Base-by-base conservation (phyloP, 1,140 invertebrate species). In the Mycetomoellerius zeteki region DNA sequence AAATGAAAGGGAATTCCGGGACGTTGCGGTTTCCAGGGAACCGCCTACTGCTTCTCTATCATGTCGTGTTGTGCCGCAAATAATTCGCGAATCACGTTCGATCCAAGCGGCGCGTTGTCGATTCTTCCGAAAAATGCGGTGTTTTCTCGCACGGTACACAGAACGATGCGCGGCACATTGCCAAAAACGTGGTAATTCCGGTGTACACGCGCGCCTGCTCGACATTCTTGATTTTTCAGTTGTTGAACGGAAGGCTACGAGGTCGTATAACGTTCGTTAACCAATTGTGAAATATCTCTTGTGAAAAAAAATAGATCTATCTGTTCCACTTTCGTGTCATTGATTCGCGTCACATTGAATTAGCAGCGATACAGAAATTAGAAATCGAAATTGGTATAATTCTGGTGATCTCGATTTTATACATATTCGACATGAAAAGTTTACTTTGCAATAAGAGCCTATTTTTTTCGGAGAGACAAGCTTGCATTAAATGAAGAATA, bases 111-210 rank as follows among this genome's bases (percentile, higher is more conserved):
- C 37, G 24, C 21, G 14, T 27, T 56, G 88, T 89, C 56, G 62
- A 73, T 85, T 87, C 54, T 85, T 71, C 50, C 24, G 47, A 7
- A 58, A 82, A 64, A 82, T 82, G 64, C 71, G 24, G 81, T 52
- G 69, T 73, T 88, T 43, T 24, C 30, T 43, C 43, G 24, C 47
- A 77, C 69, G 27, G 8, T 16, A 54, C 21, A 37, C 8, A 14
- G 30, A 8, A 19, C 21, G 84, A 73, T 91, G 91, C 91, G 91
- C 90, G 89, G 88, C 85, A n/a, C 10, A 10, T 64, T 93, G 91
- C 92, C 92, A 93, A 86, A 88, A 92, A 88, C 75, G 76, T 90
- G 78, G 52, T 33, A 50, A 19, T 56, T 60, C 19, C 80, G 50
- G 43, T 81, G 37, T 52, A 89, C 67, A 37, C 37, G 85, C 71